These are phyloP conservation scores for Catharus ustulatus DNA, from an alignment of 2,797 vertebrate genomes.

Conservation along the genomic window DNA sequence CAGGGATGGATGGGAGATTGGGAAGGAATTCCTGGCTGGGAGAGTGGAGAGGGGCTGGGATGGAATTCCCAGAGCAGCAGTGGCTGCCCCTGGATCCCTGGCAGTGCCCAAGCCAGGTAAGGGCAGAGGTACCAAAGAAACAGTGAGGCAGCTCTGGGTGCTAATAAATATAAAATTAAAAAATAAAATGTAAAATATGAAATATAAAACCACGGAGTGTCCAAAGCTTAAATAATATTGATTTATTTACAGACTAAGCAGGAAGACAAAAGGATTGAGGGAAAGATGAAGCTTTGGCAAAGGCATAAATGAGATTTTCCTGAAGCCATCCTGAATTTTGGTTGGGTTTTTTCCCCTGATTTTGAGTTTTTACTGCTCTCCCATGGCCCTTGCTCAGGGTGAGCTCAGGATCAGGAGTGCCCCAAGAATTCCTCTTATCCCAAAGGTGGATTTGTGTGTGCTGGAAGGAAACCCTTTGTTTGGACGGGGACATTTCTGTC, in stretches of 20 bases:
- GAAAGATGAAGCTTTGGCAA: background rate
- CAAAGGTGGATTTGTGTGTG: background rate
- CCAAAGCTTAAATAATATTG: background rate
- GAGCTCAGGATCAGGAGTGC: background rate
- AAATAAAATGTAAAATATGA: background rate
- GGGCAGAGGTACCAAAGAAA: background rate
- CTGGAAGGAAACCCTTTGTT: background rate
- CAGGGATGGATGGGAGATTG: background rate
- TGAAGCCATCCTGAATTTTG: background rate
- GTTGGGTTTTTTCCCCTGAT: background rate
- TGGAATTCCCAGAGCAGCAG: background rate
- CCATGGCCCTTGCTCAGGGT: fast-evolving
- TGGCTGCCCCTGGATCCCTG: background rate
- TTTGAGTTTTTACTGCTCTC: background rate
- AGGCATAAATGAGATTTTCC: background rate
- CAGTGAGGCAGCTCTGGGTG: background rate
- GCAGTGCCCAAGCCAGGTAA: background rate
- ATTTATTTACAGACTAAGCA: background rate
- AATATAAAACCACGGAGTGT: background rate
- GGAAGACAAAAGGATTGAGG: background rate
- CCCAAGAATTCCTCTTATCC: background rate
- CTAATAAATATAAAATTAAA: background rate
- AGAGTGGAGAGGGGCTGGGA: background rate
- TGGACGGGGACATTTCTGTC: background rate
- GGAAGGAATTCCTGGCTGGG: background rate